phyloP scores from a whole-genome alignment of 2,113 vertebrate genomes.

The Bagarius yarrelli region DNA sequence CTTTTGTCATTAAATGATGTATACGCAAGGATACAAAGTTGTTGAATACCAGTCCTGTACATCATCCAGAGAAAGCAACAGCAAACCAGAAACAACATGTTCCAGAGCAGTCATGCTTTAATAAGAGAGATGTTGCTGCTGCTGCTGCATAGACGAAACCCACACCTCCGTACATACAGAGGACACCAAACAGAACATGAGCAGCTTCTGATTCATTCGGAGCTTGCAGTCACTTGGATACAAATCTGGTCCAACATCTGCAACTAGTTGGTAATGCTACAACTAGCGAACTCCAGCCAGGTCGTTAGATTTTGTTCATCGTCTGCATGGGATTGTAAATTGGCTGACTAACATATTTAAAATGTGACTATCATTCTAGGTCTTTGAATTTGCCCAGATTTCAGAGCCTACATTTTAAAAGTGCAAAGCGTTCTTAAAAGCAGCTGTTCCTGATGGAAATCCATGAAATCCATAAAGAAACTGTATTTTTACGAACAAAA shows the following conservation, averaged over 20 bases:
- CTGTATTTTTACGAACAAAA: neutral
- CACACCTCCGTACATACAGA: constrained; percentile 25
- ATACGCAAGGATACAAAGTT: constrained; percentile 62
- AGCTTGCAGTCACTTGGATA: constrained; percentile 16
- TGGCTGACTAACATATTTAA: neutral
- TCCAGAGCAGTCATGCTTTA: constrained; percentile 48
- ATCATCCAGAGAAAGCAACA: constrained; percentile 51
- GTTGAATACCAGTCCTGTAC: constrained; percentile 49
- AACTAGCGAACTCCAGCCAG: constrained; percentile 20
- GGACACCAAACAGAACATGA: constrained; percentile 32
- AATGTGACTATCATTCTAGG: constrained; percentile 3
- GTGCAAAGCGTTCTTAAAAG: neutral
- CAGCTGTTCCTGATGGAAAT: constrained; percentile 41
- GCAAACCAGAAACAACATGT: constrained; percentile 55
- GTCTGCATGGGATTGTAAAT: constrained; percentile 7
- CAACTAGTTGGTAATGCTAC: constrained; percentile 19
- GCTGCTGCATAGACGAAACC: constrained; percentile 21
- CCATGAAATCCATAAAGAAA: constrained; percentile 14
- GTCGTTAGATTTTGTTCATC: constrained; percentile 18
- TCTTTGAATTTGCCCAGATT: neutral
- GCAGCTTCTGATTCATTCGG: constrained; percentile 46
- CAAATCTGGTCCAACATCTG: constrained; percentile 25
- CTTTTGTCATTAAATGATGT: constrained; percentile 58
- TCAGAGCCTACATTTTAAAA: constrained; percentile 7
- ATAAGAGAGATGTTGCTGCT: constrained; percentile 47